phyloP scores from a whole-genome alignment of 2,888 invertebrate genomes.

The Orchesellides sinensis region DNA sequence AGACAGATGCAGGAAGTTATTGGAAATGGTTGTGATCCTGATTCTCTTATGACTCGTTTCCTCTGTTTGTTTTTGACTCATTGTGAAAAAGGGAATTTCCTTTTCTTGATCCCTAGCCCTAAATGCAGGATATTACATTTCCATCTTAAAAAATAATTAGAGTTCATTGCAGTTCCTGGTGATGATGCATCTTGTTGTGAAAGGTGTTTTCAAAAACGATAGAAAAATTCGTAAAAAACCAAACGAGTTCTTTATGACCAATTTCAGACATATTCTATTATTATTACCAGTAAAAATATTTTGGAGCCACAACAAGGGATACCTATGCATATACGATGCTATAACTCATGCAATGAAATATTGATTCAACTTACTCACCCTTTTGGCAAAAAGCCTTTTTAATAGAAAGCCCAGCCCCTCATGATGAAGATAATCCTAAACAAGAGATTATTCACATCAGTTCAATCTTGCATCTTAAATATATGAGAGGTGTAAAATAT shows the following conservation, averaged over 20 bases:
- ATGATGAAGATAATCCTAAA: too few relatives aligned
- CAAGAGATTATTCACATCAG: too few relatives aligned
- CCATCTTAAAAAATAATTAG: background rate
- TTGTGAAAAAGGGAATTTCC: background rate
- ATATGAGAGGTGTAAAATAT: too few relatives aligned
- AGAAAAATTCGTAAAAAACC: too few relatives aligned
- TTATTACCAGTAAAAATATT: background rate
- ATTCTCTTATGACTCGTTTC: slow-evolving; percentile 10
- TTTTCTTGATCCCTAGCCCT: too few relatives aligned
- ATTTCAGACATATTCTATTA: too few relatives aligned
- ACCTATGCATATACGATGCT: background rate
- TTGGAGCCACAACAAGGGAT: background rate
- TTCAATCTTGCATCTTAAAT: too few relatives aligned
- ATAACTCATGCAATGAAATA: slow-evolving; percentile 7
- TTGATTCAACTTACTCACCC: background rate
- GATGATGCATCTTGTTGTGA: too few relatives aligned
- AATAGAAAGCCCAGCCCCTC: background rate
- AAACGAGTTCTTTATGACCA: too few relatives aligned
- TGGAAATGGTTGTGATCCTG: background rate
- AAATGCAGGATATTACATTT: background rate
- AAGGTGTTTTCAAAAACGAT: too few relatives aligned
- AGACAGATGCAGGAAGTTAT: slow-evolving; percentile 32
- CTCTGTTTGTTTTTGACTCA: slow-evolving; percentile 28
- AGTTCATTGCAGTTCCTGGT: background rate
- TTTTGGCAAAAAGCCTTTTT: background rate